These are phyloP conservation scores for Amaurobius ferox DNA, from an alignment of 2,888 invertebrate genomes.

Conservation along the genomic window DNA sequence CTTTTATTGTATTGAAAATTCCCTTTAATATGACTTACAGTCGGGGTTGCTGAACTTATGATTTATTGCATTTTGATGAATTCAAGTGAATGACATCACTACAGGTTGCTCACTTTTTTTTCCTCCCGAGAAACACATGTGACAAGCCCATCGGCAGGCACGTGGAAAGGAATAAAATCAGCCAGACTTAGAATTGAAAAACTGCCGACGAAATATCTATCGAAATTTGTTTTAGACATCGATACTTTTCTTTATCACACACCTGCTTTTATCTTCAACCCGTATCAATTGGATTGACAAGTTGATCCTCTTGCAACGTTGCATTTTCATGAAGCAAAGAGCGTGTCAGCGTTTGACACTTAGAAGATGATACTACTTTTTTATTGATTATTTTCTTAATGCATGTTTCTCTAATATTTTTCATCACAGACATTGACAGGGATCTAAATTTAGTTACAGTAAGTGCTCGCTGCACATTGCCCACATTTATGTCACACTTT, in stretches of 20 bases:
- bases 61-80: not conserved
- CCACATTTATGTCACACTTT: too few relatives aligned
- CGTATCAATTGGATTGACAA: not conserved
- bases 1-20: not conserved
- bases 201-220: not conserved
- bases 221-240: not conserved
- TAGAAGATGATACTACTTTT: too few relatives aligned
- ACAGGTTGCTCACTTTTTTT: not conserved
- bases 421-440: too few relatives aligned
- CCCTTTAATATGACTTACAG: not conserved
- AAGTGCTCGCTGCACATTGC: too few relatives aligned
- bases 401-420: too few relatives aligned
- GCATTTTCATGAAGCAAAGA: too few relatives aligned
- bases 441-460: too few relatives aligned
- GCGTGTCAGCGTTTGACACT: too few relatives aligned
- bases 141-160: not conserved
- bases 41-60: not conserved
- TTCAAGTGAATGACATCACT: not conserved
- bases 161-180: not conserved
- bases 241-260: not conserved
- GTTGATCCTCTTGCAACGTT: not conserved
- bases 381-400: too few relatives aligned
- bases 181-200: not conserved
- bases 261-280: not conserved
- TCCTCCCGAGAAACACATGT: not conserved